A percentile compares a stretch with the other conserved stretches of the same genome.
phyloP scores from a whole-genome alignment of 1,140 invertebrate genomes.

The Ostrea edulis region DNA sequence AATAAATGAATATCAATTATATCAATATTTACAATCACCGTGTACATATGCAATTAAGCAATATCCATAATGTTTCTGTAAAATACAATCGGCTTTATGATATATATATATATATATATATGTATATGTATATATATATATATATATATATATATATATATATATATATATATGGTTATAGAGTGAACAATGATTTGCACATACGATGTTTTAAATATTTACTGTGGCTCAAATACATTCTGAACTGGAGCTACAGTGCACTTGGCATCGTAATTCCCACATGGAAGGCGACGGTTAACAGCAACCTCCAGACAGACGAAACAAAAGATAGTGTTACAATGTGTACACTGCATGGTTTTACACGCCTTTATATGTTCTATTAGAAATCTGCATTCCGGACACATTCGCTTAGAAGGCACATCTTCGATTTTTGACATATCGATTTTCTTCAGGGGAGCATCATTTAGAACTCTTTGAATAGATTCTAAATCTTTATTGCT shows the following conservation, averaged over 20 bases:
- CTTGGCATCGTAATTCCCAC: not conserved
- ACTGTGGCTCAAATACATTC: not conserved
- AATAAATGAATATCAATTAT: too few species aligned
- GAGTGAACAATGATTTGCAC: too few species aligned
- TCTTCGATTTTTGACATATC: not conserved
- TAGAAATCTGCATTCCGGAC: not conserved
- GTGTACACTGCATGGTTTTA: not conserved
- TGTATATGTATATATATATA: too few species aligned
- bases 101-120: too few species aligned
- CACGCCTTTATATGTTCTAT: not conserved
- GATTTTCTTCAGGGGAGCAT: not conserved
- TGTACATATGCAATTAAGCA: too few species aligned
- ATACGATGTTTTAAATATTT: too few species aligned
- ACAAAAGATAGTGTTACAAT: not conserved
- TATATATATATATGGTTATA: too few species aligned
- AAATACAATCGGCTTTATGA: too few species aligned
- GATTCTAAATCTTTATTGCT: not conserved
- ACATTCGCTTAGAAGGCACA: not conserved
- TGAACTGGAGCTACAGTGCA: not conserved
- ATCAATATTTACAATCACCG: too few species aligned
- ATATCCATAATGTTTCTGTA: too few species aligned
- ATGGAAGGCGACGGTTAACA: not conserved
- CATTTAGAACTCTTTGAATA: not conserved
- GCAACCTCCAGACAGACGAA: not conserved
- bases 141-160: too few species aligned